Evolutionary conservation across 2,797 vertebrate species (phyloP).

Genomic region (Pteropus rufus): DNA sequence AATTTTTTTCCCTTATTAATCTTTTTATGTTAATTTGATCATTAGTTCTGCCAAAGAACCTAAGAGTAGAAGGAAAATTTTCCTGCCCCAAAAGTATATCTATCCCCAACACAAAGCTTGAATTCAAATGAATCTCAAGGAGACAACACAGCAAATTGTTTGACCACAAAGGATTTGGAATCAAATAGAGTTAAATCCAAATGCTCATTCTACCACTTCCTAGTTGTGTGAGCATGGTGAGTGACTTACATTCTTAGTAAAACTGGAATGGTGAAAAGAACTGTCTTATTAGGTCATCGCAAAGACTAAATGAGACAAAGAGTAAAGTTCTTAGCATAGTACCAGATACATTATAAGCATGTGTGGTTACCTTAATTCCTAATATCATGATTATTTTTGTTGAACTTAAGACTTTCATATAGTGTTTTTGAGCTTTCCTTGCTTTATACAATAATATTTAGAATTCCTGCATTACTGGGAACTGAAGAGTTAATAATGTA

Average conservation of each 20-base stretch:
- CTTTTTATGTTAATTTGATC: background rate
- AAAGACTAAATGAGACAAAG: background rate
- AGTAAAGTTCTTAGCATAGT: background rate
- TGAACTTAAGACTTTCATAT: background rate
- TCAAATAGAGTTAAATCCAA: background rate
- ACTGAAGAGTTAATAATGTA: background rate
- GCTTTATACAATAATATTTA: background rate
- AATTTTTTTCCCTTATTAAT: background rate
- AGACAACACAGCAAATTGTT: background rate
- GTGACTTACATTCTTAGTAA: background rate
- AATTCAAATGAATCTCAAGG: background rate
- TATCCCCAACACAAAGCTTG: background rate
- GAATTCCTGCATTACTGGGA: background rate
- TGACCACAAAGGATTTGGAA: background rate
- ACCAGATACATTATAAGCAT: background rate
- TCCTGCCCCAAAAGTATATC: background rate
- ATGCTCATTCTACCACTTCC: background rate
- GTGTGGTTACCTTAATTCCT: background rate
- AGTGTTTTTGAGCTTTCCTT: background rate
- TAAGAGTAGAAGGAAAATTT: background rate
- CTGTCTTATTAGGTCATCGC: background rate
- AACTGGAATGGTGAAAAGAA: background rate
- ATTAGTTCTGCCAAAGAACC: background rate
- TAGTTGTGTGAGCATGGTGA: background rate
- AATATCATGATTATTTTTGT: background rate